Base-by-base conservation (phyloP, 2,797 vertebrate species). In the Chelonia mydas region DNA sequence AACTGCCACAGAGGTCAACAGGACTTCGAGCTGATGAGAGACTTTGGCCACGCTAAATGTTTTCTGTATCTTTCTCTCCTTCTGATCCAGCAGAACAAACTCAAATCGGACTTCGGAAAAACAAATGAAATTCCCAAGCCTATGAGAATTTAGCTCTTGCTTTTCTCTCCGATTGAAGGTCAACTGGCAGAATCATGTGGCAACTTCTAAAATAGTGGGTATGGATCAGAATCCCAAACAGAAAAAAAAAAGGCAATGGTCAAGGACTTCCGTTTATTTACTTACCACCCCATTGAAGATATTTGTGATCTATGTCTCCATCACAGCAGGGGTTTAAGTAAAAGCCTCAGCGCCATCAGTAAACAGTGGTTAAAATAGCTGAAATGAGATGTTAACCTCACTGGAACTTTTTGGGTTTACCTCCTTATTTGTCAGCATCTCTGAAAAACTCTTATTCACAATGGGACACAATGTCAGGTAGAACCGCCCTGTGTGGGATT, bases 301-400 rank as follows among this genome's bases (percentile, higher is more conserved):
- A 3, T 7, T 53, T 31, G 74, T 6, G 5, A 5, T 53, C 72
- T 4, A 1, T 51, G 13, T 19, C 45, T 51, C 33, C 16, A 59
- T 11, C 80, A 33, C 7, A 0, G 28, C n/a, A 51, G 68, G 54
- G 45, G 17, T 53, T 65, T 16, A 13, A 0, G 1, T 3, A 55
- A n/a, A 76, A 47, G 8, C 3, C 0, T 31, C 9, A 68, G n/a
- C 3, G 2, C 19, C 65, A 11, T 11, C 41, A 72, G 5, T 41
- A 41, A 72, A 21, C n/a, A 37, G n/a, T 19, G 25, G 27, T 13
- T n/a, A 50, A 50, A 41, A 41, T 37, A n/a, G 45, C 4, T 0
- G 15, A 16, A 77, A 17, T 28, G 9, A 49, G 74, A 47, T 4
- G 74, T 5, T 7, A 11, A 25, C 27, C 25, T 47, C 23, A 13